Conservation (phyloP, 2,888 invertebrate species). For the Philopedon plagiatum region DNA sequence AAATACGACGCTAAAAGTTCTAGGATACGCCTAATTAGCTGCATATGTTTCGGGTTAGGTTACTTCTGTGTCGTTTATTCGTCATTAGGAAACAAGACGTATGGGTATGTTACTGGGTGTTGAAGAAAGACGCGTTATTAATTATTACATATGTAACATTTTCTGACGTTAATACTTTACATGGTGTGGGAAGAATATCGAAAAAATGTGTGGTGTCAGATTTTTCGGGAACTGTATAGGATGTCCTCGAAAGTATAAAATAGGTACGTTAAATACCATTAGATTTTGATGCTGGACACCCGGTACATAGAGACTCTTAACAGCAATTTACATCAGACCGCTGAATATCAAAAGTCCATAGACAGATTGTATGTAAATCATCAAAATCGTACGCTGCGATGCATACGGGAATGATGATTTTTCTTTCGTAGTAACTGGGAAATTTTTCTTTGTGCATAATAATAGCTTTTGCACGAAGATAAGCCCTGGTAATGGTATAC, state of each 20-base stretch:
- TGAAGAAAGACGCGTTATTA: constrained; percentile 50
- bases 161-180: constrained; percentile 37
- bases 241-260: too few species aligned
- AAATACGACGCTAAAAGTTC: constrained; percentile 41
- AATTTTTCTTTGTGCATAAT: constrained; percentile 23
- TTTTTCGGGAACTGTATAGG: too few species aligned
- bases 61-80: constrained; percentile 56
- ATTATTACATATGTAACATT: constrained; percentile 51
- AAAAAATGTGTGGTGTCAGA: constrained; percentile 1
- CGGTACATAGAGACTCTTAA: too few species aligned
- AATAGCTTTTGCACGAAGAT: constrained; percentile 29
- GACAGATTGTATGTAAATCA: constrained; percentile 42
- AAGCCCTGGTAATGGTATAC: constrained; percentile 27
- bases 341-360: constrained; percentile 26
- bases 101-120: constrained; percentile 49
- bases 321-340: constrained; percentile 13
- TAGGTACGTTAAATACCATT: too few species aligned
- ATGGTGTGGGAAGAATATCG: constrained; percentile 37
- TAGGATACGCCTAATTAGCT: constrained; percentile 57
- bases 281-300: too few species aligned
- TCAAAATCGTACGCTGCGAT: constrained; percentile 19
- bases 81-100: constrained; percentile 51
- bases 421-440: background rate
- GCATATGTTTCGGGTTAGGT: constrained; percentile 57
- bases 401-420: constrained; percentile 35